Percentiles rank a stretch among this genome's conserved stretches.
phyloP scores from a whole-genome alignment of 2,888 invertebrate genomes.

The Adineta ricciae region DNA sequence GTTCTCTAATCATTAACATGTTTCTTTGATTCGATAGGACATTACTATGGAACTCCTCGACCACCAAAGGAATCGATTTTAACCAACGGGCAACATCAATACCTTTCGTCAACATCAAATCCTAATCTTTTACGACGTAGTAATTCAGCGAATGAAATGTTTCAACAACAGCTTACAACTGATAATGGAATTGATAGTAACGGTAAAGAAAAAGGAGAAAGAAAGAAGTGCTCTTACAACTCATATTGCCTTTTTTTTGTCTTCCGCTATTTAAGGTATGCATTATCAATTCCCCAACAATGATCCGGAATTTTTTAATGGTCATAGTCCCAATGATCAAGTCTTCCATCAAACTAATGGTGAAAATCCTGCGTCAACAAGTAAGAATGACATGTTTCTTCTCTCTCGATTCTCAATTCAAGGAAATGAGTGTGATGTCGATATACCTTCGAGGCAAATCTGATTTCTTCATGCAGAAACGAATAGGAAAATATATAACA shows the following conservation, averaged over 20 bases:
- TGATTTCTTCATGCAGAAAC: neutral
- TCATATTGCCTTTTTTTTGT: neutral
- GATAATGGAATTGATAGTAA: neutral
- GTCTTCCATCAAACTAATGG: neutral
- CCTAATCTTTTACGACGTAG: neutral
- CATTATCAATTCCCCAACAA: conserved; percentile 2
- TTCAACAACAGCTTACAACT: neutral
- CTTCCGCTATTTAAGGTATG: neutral
- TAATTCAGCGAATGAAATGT: conserved; percentile 15
- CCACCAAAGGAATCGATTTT: conserved; percentile 41
- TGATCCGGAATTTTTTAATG: conserved; percentile 18
- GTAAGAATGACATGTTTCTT: neutral
- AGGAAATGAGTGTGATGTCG: neutral
- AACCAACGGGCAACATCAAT: neutral
- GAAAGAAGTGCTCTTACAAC: neutral
- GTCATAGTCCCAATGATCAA: neutral
- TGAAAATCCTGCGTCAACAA: neutral
- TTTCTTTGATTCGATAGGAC: conserved; percentile 40
- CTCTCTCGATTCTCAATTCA: neutral
- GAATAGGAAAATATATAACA: neutral
- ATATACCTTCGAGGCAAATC: too few species aligned
- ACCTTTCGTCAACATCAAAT: neutral
- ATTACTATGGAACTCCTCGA: conserved; percentile 58
- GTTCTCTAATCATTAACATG: neutral
- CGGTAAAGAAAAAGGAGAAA: neutral